Evolutionary conservation across 2,888 invertebrate genomes (phyloP).

Genomic region (Stegana nigrithorax): DNA sequence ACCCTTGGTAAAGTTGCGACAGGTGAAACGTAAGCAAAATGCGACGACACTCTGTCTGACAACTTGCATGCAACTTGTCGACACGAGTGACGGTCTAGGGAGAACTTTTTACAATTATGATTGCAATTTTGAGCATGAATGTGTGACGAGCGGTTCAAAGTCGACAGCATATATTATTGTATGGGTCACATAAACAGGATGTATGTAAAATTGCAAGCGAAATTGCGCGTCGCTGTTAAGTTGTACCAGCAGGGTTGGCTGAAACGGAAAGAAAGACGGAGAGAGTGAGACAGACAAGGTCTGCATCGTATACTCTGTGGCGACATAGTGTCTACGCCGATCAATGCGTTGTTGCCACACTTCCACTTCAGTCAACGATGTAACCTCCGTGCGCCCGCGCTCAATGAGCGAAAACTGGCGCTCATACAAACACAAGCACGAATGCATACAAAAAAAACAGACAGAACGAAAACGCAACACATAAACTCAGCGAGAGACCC

Average conservation of each 20-base stretch:
- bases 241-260: slow-evolving; percentile 23
- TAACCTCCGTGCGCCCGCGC: slow-evolving; percentile 30
- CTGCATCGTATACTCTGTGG: slow-evolving; percentile 84
- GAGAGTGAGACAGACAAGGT: slow-evolving; percentile 82
- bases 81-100: no score
- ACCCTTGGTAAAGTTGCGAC: not conserved
- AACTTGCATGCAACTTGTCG: no score
- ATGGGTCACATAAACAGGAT: no score
- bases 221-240: not conserved
- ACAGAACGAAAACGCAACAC: not conserved
- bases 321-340: slow-evolving; percentile 94
- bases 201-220: no score
- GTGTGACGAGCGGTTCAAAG: no score
- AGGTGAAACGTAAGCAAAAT: slow-evolving; percentile 40
- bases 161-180: no score
- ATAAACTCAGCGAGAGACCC: not conserved
- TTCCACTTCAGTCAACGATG: slow-evolving; percentile 39
- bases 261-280: slow-evolving; percentile 58
- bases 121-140: no score
- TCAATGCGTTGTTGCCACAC: slow-evolving; percentile 78
- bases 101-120: no score
- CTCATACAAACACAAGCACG: not conserved
- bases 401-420: slow-evolving; percentile 34
- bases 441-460: not conserved
- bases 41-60: slow-evolving; percentile 32